These are phyloP conservation scores for Polypedilum pembai DNA, from an alignment of 1,140 invertebrate species.

Conservation along the genomic window DNA sequence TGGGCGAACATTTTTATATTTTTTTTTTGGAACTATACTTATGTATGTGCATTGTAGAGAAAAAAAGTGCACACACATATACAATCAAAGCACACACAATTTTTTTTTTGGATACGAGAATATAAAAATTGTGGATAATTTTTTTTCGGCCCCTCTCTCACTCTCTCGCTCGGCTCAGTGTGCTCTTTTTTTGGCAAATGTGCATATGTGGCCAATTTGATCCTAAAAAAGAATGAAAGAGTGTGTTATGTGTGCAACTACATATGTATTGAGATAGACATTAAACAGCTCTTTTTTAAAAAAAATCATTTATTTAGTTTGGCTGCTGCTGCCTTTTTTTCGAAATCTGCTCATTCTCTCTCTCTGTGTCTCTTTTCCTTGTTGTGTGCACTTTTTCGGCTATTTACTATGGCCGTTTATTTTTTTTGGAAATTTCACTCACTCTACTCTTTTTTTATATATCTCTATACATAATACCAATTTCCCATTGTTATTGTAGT, in stretches of 20 bases:
- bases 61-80: slow-evolving; percentile 23
- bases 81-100: slow-evolving; percentile 19
- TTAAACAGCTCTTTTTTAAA: slow-evolving; percentile 21
- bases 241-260: neutral
- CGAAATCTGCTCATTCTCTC: neutral
- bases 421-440: slow-evolving; percentile 11
- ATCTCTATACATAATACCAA: too few species aligned
- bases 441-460: neutral
- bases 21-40: slow-evolving; percentile 25
- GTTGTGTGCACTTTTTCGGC: neutral
- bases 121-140: slow-evolving; percentile 11
- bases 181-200: neutral
- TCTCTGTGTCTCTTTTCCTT: slow-evolving; percentile 22
- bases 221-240: slow-evolving; percentile 4
- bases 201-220: slow-evolving; percentile 18
- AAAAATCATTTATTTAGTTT: slow-evolving; percentile 10
- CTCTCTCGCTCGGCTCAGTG: neutral
- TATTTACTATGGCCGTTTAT: neutral
- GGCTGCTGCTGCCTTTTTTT: neutral
- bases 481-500: too few species aligned
- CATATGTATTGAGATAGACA: slow-evolving; percentile 8
- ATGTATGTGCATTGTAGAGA: slow-evolving; percentile 27
- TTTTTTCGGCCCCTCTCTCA: slow-evolving; percentile 27
- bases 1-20: neutral
- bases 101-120: slow-evolving; percentile 18